Evolutionary conservation across 2,797 vertebrate genomes (phyloP).

Genomic region (Coccyzus lansbergi): DNA sequence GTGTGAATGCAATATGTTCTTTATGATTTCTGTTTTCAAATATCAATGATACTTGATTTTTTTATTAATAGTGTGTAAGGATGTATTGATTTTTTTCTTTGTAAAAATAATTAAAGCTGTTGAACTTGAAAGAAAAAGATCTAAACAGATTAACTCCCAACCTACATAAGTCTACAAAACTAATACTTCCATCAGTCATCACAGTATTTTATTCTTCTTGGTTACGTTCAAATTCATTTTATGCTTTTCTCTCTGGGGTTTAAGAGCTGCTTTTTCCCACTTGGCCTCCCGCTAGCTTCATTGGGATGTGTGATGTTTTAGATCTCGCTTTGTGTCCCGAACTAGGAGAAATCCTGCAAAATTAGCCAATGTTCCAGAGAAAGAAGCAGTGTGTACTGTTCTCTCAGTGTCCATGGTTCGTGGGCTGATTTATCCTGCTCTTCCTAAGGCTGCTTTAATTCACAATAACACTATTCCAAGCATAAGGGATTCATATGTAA

Average conservation of each 20-base stretch:
- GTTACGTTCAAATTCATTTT: constrained; percentile 26
- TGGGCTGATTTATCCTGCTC: background rate
- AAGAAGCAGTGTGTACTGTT: rapidly evolving
- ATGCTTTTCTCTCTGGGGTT: background rate
- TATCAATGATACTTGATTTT: constrained; percentile 18
- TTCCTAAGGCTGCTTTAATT: background rate
- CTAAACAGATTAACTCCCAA: constrained; percentile 11
- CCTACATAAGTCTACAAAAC: background rate
- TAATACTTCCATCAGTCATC: background rate
- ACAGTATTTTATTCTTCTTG: background rate
- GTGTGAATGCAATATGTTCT: constrained; percentile 57
- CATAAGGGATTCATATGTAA: background rate
- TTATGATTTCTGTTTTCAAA: constrained; percentile 60
- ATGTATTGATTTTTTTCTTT: background rate
- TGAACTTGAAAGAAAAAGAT: constrained; percentile 12
- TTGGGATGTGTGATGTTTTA: background rate
- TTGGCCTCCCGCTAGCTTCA: background rate
- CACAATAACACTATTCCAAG: rapidly evolving
- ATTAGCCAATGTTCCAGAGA: background rate
- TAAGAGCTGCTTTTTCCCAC: background rate
- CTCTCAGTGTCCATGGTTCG: background rate
- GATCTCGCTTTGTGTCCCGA: background rate
- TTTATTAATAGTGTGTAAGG: constrained; percentile 2
- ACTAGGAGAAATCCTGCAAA: background rate
- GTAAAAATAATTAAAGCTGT: constrained; percentile 36